Conservation (phyloP, 35 echinoderm and acorn worm genomes). For the Ptychodera flava region DNA sequence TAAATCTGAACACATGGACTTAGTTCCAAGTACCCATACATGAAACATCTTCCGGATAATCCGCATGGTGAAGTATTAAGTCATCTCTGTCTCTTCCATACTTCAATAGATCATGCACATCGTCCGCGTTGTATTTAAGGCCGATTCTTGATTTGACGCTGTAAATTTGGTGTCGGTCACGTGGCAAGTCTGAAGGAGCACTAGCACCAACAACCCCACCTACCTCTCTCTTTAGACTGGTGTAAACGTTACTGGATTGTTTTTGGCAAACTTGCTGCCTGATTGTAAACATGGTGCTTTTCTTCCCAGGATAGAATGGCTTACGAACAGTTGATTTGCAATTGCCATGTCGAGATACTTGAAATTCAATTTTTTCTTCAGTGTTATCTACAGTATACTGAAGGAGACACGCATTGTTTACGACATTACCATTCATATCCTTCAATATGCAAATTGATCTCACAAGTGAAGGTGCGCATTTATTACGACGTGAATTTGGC, state of each 20-base stretch:
- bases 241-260: not conserved
- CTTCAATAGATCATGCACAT: conserved; percentile 10
- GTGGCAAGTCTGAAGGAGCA: conserved; percentile 3
- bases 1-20: not conserved
- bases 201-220: not conserved
- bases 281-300: not conserved
- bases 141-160: not conserved
- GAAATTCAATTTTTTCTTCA: no score
- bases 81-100: conserved; percentile 30
- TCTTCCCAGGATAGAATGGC: conserved; percentile 14
- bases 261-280: not conserved
- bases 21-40: conserved; percentile 15
- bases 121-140: not conserved
- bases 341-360: no score
- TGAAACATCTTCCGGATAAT: conserved; percentile 18
- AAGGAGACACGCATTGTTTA: no score
- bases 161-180: conserved; percentile 13
- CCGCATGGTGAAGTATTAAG: conserved; percentile 8
- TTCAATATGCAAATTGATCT: conserved; percentile 3
- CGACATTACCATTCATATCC: no score
- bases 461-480: not conserved
- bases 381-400: no score
- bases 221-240: not conserved
- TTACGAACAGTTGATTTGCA: not conserved
- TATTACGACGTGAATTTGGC: conserved; percentile 8